Base-by-base conservation (phyloP, 2,113 vertebrate species). In the Neotoma lepida region DNA sequence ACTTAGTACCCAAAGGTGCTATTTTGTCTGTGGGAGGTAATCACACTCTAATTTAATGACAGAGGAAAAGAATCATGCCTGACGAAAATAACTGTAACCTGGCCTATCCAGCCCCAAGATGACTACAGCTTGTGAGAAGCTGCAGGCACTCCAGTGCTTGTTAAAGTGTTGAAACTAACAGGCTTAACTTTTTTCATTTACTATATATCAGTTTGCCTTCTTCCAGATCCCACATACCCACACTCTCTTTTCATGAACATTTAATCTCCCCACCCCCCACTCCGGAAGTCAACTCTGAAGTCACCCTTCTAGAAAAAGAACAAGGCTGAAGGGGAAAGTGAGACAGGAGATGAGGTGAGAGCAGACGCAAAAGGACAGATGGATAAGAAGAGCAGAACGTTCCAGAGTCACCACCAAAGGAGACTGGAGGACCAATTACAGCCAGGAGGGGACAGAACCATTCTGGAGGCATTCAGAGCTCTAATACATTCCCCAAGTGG, bases 31-130 rank as follows among this genome's bases (percentile, higher is more conserved):
- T 96, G 94, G 95, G 95, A 98, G 76, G 95, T 88, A 98, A 98
- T 98, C 96, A 94, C 84, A 96, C 95, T 98, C 95, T 97, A 97
- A 97, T 97, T 97, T 97, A 98, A 98, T 95, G 93, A 95, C 77
- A 81, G 90, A 90, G 64, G 41, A 26, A 49, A 18, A 82, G 96
- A 95, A n/a, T 94, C 81, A 95, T 89, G 95, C 86, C 86, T 95
- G 95, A 96, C 95, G 97, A 96, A 97, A 98, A 97, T 96, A 97
- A 71, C 51, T 93, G 64, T 90, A 95, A 98, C 94, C 95, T 51
- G 33, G 86, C 94, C 93, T 96, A 81, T 77, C 78, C 80, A 93
- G 64, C 68, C 97, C 97, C 63, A 94, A 96, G 96, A 82, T 97
- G 98, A 98, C 97, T 97, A 80, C 92, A 88, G 93, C 88, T 96